Evolutionary conservation across 2,113 vertebrate genomes (phyloP), one percentile per base, ranked within the genome.

Genomic region (Numenius arquata): DNA sequence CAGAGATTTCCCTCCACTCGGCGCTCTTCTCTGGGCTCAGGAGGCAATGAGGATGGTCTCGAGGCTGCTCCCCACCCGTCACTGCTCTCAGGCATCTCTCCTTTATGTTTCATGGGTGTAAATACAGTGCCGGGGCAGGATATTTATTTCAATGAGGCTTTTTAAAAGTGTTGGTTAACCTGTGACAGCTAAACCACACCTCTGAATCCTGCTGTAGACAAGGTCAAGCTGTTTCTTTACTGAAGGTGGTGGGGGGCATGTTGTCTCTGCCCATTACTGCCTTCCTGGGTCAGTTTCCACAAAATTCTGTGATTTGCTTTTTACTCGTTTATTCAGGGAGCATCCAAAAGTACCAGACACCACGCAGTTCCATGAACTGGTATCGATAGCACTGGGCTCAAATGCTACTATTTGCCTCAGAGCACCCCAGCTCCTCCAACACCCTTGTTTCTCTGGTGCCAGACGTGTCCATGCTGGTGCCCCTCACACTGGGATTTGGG

Each of bases 361-460:
- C 56, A 45, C 0, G 0, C 73, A 73, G 48, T 16, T 65, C 13
- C 12, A 2, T 23, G 21, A 45, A 50, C 34, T 6, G 23, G 4
- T 62, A 26, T 6, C 11, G n/a, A 0, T 16, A 81, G 27, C 65
- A 48, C 17, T 47, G 66, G 30, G 41, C 47, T 78, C 11, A 75
- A 32, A 63, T 79, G 23, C 29, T 56, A 18, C n/a, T 67, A 6
- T 8, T 90, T 67, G 27, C 52, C 25, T 72, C 50, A 8, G 32
- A 67, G n/a, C 36, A 26, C 67, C 29, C 32, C 19, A 23, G 47
- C 50, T 90, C 11, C 41, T 63, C 41, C 2, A 1, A 4, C 3
- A 5, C 8, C 20, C 16, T 53, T 59, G 34, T 67, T 8, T 81
- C 32, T 55, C 20, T 22, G 32, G 13, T 75, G 41, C 52, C 59